phyloP scores from a whole-genome alignment of 2,797 vertebrate species.

The Pipistrellus nathusii region DNA sequence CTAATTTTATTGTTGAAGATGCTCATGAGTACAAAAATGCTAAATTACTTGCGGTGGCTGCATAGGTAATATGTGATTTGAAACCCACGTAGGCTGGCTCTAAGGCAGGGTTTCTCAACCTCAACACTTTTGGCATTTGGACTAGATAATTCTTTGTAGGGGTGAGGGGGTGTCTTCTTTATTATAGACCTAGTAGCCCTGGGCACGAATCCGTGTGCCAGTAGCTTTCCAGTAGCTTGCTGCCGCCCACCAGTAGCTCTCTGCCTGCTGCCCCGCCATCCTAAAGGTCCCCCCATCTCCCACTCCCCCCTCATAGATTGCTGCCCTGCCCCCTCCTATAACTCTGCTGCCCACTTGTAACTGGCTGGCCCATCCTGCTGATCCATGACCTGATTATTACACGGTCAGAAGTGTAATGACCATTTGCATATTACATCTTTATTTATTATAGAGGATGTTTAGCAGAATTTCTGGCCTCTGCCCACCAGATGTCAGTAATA shows the following conservation, averaged over 20 bases:
- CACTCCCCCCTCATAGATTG: no score
- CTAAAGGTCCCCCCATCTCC: no score
- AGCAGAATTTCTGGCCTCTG: neutral
- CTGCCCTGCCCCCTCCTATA: no score
- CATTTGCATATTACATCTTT: neutral
- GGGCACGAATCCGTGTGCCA: no score
- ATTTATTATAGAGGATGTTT: neutral
- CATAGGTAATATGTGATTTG: neutral
- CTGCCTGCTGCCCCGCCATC: no score
- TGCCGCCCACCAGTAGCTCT: no score
- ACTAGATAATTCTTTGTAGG: neutral
- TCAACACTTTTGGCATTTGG: neutral
- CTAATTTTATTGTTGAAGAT: conserved; percentile 8
- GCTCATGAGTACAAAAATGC: neutral
- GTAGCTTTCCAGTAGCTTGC: no score
- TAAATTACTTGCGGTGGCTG: neutral
- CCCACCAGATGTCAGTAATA: neutral
- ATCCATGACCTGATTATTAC: no score
- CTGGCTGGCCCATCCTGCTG: no score
- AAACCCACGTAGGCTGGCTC: neutral
- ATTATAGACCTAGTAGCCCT: neutral
- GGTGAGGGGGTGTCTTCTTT: neutral
- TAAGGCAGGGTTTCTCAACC: neutral
- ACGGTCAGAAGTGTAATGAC: no score
- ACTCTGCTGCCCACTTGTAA: no score